Conservation (phyloP, 2,113 vertebrate genomes). For the Apodemus speciosus region DNA sequence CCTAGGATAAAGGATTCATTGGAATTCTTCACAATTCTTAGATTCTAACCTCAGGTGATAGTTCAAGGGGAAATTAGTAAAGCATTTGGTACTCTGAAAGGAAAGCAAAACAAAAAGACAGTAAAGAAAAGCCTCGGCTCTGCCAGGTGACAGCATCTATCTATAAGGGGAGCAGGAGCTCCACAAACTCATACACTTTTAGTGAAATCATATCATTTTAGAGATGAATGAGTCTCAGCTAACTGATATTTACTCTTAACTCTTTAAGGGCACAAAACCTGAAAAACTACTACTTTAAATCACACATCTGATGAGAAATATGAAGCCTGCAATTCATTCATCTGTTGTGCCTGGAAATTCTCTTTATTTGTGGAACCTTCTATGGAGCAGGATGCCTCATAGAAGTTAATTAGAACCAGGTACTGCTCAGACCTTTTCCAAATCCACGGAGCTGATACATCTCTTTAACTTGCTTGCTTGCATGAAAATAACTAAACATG, state of each 20-base stretch:
- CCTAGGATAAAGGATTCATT: neutral
- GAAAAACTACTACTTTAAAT: neutral
- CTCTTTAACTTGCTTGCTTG: neutral
- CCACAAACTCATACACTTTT: neutral
- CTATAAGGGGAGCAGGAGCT: neutral
- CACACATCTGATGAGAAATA: neutral
- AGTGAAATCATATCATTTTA: neutral
- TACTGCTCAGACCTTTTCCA: neutral
- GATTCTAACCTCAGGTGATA: neutral
- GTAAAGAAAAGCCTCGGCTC: neutral
- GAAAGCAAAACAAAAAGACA: conserved; percentile 31
- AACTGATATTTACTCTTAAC: neutral
- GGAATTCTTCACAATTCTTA: neutral
- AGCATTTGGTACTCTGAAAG: neutral
- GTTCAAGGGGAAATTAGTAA: neutral
- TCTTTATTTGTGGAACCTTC: conserved; percentile 5
- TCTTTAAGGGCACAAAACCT: neutral
- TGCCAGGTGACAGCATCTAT: neutral
- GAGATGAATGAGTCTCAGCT: neutral
- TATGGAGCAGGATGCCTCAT: neutral
- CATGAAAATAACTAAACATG: conserved; percentile 1
- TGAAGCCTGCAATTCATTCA: neutral
- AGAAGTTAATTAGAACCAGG: conserved; percentile 41
- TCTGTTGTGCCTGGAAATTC: neutral
- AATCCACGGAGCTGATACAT: neutral